phyloP scores from a whole-genome alignment of 2,888 invertebrate species.

The Allygus modestus region DNA sequence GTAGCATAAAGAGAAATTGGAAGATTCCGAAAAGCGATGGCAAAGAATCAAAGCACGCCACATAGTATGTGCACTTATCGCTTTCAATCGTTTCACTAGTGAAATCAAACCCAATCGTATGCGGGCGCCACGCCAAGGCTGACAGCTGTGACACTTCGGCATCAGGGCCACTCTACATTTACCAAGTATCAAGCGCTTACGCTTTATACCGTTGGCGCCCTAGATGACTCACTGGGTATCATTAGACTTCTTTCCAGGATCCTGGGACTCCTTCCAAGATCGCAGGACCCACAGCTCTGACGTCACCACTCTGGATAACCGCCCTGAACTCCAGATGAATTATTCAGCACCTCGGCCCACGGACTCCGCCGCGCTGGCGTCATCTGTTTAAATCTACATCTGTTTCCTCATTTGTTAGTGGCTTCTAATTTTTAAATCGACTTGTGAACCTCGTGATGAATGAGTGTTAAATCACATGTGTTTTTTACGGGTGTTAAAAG shows the following conservation, averaged over 20 bases:
- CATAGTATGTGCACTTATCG: neutral
- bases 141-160: neutral
- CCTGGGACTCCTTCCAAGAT: neutral
- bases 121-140: constrained; percentile 12
- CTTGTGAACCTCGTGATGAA: neutral
- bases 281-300: neutral
- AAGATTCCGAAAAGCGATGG: too few relatives aligned
- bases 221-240: too few relatives aligned
- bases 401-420: constrained; percentile 3
- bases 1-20: too few relatives aligned
- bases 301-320: constrained; percentile 40
- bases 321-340: constrained; percentile 30
- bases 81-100: constrained; percentile 27
- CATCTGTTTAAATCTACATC: constrained; percentile 33
- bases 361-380: constrained; percentile 8
- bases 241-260: neutral
- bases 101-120: constrained; percentile 14
- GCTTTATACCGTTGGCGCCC: too few relatives aligned
- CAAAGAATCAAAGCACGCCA: neutral
- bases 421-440: constrained; percentile 24
- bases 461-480: neutral
- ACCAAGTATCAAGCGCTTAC: too few relatives aligned
- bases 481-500: neutral
- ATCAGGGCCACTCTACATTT: neutral
- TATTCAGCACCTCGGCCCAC: constrained; percentile 8